Conservation (phyloP, 2,797 vertebrate species). For the Anas bahamensis region DNA sequence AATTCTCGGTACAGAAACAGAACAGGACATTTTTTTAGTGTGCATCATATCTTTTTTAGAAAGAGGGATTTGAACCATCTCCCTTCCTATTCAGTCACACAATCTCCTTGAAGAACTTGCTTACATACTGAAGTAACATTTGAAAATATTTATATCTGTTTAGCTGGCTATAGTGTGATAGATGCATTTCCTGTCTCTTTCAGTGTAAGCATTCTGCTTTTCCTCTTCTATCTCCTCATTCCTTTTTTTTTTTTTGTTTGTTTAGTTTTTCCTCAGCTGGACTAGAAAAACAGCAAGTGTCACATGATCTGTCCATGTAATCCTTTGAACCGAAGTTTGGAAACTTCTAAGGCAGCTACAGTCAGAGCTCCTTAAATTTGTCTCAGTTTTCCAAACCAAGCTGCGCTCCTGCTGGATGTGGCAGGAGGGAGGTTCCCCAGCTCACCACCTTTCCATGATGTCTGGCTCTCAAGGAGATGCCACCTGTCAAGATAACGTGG, state of each 20-base stretch:
- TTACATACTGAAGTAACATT: conserved; percentile 35
- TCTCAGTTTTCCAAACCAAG: neutral
- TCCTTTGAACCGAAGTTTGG: neutral
- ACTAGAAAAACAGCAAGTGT: neutral
- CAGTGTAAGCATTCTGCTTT: conserved; percentile 42
- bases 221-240: neutral
- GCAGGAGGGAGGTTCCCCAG: neutral
- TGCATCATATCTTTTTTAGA: neutral
- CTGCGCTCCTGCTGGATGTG: neutral
- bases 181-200: conserved; percentile 36
- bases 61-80: neutral
- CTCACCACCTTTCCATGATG: neutral
- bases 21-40: neutral
- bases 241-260: neutral
- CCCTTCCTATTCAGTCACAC: neutral
- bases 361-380: neutral
- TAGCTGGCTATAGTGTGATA: conserved; percentile 9
- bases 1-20: neutral
- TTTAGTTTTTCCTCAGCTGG: conserved; percentile 32
- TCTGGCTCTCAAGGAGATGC: neutral
- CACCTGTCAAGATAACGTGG: neutral
- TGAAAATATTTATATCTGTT: conserved; percentile 58
- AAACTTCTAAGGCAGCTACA: neutral
- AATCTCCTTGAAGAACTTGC: conserved; percentile 16
- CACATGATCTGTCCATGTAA: neutral